phyloP scores from a whole-genome alignment of 2,113 vertebrate species.

The Psilopsiagon aurifrons region DNA sequence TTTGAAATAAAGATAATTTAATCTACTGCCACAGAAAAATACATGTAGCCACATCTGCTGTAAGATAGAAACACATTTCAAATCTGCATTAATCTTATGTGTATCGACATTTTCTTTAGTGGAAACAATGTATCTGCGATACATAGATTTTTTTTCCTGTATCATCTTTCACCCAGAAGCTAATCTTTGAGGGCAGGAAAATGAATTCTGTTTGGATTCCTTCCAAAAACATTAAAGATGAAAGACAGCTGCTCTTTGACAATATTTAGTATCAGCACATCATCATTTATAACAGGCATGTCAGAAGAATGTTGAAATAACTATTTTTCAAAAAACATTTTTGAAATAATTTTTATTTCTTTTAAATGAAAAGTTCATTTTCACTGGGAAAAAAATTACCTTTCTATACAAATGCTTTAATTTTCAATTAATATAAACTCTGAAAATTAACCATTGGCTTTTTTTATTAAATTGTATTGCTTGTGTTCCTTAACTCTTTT shows the following conservation, averaged over 20 bases:
- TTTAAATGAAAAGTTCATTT: not conserved
- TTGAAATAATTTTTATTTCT: not conserved
- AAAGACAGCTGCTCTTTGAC: not conserved
- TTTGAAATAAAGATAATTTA: not conserved
- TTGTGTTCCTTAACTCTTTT: not conserved
- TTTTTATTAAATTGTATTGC: not conserved
- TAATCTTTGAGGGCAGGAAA: not conserved
- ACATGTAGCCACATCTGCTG: not conserved
- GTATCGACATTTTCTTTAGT: not conserved
- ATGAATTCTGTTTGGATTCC: not conserved
- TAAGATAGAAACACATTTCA: not conserved
- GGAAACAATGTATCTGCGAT: not conserved
- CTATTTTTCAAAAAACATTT: not conserved
- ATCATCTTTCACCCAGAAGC: not conserved
- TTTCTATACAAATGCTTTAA: rapidly evolving
- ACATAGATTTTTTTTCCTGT: not conserved
- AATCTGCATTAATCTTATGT: not conserved
- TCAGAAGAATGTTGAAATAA: not conserved
- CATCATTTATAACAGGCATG: not conserved
- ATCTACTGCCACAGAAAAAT: not conserved
- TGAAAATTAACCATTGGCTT: not conserved
- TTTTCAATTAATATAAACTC: not conserved
- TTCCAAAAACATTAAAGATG: not conserved
- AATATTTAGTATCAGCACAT: not conserved
- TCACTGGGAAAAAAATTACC: not conserved